Evolutionary conservation across 1,140 invertebrate species (phyloP).

Genomic region (Drosophila mojavensis): DNA sequence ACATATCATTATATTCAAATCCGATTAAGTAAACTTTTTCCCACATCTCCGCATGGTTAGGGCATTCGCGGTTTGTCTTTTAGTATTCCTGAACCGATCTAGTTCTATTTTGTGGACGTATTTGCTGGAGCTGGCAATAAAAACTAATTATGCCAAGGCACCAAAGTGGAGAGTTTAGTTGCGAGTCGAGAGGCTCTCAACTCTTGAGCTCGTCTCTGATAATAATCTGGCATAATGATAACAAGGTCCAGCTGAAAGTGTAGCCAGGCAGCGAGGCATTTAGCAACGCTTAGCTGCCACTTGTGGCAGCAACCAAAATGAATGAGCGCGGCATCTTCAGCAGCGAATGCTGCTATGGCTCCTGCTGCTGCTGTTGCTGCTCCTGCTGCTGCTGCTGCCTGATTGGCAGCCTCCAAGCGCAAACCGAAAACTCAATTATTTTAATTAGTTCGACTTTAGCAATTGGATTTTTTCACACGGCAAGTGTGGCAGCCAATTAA

Average conservation of each 20-base stretch:
- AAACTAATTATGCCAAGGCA: conserved; percentile 71
- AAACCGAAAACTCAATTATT: conserved; percentile 55
- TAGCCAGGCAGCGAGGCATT: conserved; percentile 20
- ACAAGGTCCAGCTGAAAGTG: conserved; percentile 45
- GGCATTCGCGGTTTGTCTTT: too few species aligned
- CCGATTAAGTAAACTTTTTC: too few species aligned
- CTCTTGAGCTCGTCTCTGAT: conserved; percentile 38
- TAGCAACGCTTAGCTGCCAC: conserved; percentile 30
- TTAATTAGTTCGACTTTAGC: conserved; percentile 49
- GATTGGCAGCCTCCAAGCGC: conserved; percentile 39
- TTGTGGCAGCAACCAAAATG: conserved; percentile 23
- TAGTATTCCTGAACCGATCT: too few species aligned
- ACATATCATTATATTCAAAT: too few species aligned
- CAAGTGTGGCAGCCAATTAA: conserved; percentile 50
- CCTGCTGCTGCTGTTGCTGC: background rate
- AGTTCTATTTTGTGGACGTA: conserved; percentile 27
- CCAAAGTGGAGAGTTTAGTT: background rate
- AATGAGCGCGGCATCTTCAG: background rate
- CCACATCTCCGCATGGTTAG: too few species aligned
- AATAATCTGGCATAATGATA: conserved; percentile 76
- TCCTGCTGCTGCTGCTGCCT: background rate
- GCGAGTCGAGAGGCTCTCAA: background rate
- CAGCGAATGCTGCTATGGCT: too few species aligned
- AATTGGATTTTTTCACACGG: conserved; percentile 54
- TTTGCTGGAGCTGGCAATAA: conserved; percentile 66